Percentiles rank a stretch among this genome's conserved stretches.
phyloP scores from a whole-genome alignment of 2,888 invertebrate species.

The Thera britannica region DNA sequence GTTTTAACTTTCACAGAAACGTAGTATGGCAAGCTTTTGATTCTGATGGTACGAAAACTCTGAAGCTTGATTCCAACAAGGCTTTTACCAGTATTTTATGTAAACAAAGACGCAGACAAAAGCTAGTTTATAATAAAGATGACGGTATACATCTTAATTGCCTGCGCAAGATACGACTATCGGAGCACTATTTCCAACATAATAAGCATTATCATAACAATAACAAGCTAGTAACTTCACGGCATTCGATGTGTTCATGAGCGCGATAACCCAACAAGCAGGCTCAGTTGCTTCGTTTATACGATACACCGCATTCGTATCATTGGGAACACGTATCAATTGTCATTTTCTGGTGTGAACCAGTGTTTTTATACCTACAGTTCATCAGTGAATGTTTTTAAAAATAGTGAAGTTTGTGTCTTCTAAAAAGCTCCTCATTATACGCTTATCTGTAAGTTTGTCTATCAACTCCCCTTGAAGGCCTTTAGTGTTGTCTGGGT shows the following conservation, averaged over 20 bases:
- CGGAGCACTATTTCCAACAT: conserved; percentile 78
- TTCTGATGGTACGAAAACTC: not conserved
- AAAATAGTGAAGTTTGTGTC: conserved; percentile 7
- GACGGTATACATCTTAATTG: conserved; percentile 77
- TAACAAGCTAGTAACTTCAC: conserved; percentile 75
- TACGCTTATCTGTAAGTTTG: conserved; percentile 7
- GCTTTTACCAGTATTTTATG: conserved; percentile 15
- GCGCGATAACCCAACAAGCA: conserved; percentile 55
- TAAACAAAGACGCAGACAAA: conserved; percentile 1
- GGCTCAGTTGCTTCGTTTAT: conserved; percentile 54
- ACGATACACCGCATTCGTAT: conserved; percentile 27
- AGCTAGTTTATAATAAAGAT: conserved; percentile 59
- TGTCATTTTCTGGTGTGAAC: conserved; percentile 2
- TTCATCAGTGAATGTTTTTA: conserved; percentile 17
- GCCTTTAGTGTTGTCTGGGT: not conserved
- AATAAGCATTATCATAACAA: conserved; percentile 83
- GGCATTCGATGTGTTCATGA: conserved; percentile 65
- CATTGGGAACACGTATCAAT: conserved; percentile 7
- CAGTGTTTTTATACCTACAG: not conserved
- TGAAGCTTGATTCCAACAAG: not conserved
- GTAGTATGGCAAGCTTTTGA: too few relatives aligned
- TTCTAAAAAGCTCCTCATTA: not conserved
- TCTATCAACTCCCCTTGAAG: conserved; percentile 7
- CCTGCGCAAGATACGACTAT: conserved; percentile 79
- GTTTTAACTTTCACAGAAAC: too few relatives aligned